A percentile compares a stretch with the other conserved stretches of the same genome.
phyloP scores from a whole-genome alignment of 2,888 invertebrate genomes.

The Rapana venosa region DNA sequence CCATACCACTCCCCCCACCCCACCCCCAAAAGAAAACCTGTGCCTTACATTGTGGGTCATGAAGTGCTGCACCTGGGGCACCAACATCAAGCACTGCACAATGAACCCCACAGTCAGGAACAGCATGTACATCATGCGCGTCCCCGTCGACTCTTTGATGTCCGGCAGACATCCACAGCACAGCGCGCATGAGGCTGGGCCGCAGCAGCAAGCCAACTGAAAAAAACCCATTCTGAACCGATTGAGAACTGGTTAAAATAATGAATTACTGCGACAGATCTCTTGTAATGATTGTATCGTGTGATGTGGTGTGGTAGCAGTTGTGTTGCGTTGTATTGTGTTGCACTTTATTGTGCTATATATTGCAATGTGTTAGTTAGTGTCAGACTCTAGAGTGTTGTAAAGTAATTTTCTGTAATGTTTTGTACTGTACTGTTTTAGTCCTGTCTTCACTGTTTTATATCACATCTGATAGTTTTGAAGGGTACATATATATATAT shows the following conservation, averaged over 20 bases:
- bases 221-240: background rate
- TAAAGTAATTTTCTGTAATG: too few species aligned
- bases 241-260: background rate
- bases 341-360: too few species aligned
- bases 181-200: slow-evolving; percentile 77
- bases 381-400: too few species aligned
- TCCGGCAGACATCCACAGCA: slow-evolving; percentile 77
- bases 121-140: slow-evolving; percentile 78
- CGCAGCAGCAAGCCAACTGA: slow-evolving; percentile 78
- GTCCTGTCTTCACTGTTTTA: too few species aligned
- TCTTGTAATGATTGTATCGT: too few species aligned
- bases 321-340: too few species aligned
- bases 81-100: slow-evolving; percentile 78
- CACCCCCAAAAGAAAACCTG: background rate
- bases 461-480: too few species aligned
- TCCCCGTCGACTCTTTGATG: slow-evolving; percentile 78
- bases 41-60: slow-evolving; percentile 64
- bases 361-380: too few species aligned
- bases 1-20: background rate
- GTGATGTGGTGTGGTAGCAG: too few species aligned
- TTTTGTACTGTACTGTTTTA: too few species aligned
- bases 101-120: slow-evolving; percentile 75
- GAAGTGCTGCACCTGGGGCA: slow-evolving; percentile 67
- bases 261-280: background rate
- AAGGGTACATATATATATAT: too few species aligned